Base-by-base conservation (phyloP, 2,797 vertebrate genomes). In the Streptopelia turtur region DNA sequence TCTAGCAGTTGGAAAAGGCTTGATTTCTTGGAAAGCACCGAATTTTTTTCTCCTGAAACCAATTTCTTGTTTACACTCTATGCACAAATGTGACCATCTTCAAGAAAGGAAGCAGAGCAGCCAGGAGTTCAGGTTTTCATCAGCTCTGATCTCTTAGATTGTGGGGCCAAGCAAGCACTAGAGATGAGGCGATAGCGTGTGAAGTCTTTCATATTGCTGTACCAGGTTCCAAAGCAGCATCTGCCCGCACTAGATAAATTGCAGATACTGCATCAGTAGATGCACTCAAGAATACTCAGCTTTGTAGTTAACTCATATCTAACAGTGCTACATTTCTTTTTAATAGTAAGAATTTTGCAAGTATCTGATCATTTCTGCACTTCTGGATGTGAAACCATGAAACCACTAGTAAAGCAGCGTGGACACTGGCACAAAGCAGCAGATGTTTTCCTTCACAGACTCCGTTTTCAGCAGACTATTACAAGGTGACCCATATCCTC, bases 391-490 rank as follows among this genome's bases (percentile, higher is more conserved):
- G 24, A 83, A 92, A 33, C 43, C 25, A 33, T 2, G 5, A 1
- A 57, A 43, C 12, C 27, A 14, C 61, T n/a, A 31, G 5, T 66
- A 70, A 50, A 75, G 53, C 21, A 39, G 21, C 0, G 0, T 1
- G 14, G 50, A n/a, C 21, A 24, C 14, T 6, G 52, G 35, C 16
- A 13, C 39, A 45, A 57, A 80, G 27, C 23, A 68, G 50, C 25
- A 59, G 16, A 35, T 8, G 11, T n/a, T 91, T 80, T 72, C 37
- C 71, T 30, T 13, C 53, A 43, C 0, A 3, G n/a, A 45, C 49
- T 50, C 17, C 1, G 0, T 21, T 90, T 82, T 61, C 70, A 35
- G 31, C 5, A 28, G 25, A 31, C 10, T 18, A 11, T 43, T 13
- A 60, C 28, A 18, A 64, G 28, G 33, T 1, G 1, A 45, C 13